These are phyloP conservation scores for Sympetrum striolatum DNA, from an alignment of 2,888 invertebrate genomes.

Conservation along the genomic window DNA sequence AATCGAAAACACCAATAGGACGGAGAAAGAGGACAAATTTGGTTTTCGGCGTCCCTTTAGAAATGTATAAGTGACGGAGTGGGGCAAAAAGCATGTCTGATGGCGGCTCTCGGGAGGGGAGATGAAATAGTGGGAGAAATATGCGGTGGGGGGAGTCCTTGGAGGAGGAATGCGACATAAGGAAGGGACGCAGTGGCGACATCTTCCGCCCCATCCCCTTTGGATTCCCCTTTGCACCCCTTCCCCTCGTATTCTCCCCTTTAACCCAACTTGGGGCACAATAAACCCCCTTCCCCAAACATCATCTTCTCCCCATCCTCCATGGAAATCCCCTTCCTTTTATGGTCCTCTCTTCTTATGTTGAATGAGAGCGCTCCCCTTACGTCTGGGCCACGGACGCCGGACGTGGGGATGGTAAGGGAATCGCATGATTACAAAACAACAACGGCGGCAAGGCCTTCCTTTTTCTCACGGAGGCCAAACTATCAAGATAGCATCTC, in stretches of 20 bases:
- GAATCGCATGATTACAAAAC: conserved; percentile 15
- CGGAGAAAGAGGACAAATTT: background rate
- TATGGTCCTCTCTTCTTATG: too few relatives aligned
- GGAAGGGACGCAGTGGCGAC: background rate
- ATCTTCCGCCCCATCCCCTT: background rate
- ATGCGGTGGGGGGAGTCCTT: background rate
- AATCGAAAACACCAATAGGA: background rate
- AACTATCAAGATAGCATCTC: background rate
- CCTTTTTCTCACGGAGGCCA: background rate
- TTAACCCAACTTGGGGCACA: background rate
- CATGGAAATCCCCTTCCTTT: background rate
- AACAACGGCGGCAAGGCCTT: background rate
- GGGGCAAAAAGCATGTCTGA: background rate
- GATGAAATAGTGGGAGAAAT: background rate
- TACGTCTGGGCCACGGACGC: background rate
- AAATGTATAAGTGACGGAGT: background rate
- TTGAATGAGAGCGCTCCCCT: background rate
- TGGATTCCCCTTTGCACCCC: background rate
- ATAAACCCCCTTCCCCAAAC: background rate
- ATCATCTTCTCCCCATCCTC: background rate
- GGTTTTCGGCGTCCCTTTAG: background rate
- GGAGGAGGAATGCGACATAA: background rate
- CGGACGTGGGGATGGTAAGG: background rate
- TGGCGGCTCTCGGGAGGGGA: background rate
- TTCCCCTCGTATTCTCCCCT: background rate